Conservation (phyloP, 2,113 vertebrate species). For the Andinoacara biseriatus region DNA sequence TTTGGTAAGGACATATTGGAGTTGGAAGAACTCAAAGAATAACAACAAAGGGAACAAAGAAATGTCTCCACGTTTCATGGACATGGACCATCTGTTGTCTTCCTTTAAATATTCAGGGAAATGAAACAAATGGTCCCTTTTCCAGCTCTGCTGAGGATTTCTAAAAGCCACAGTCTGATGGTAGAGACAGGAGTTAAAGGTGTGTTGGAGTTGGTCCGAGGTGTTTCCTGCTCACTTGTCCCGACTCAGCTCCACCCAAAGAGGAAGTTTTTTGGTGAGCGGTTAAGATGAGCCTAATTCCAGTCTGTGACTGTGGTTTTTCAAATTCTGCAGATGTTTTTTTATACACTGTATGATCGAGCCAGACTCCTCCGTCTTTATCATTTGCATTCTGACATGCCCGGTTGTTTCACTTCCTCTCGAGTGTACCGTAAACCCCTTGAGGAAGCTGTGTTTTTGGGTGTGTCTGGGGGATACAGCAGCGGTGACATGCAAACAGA, state of each 20-base stretch:
- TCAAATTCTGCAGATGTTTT: slow-evolving; percentile 21
- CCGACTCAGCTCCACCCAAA: neutral
- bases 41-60: no score
- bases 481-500: slow-evolving; percentile 25
- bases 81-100: no score
- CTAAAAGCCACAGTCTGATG: neutral
- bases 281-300: neutral
- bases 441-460: slow-evolving; percentile 38
- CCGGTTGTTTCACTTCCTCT: slow-evolving; percentile 53
- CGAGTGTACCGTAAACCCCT: slow-evolving; percentile 11
- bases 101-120: no score
- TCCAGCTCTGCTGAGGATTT: neutral
- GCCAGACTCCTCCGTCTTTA: neutral
- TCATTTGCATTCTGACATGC: slow-evolving; percentile 52
- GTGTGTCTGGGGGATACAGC: slow-evolving; percentile 36
- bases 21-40: no score
- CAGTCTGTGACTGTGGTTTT: slow-evolving; percentile 5
- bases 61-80: no score
- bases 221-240: neutral
- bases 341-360: neutral
- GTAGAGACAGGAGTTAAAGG: neutral
- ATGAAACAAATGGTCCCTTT: neutral
- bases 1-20: no score
- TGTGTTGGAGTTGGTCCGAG: neutral
- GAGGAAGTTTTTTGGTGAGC: slow-evolving; percentile 9